Evolutionary conservation across 2,888 invertebrate genomes (phyloP), one percentile per base, ranked within the genome.

Genomic region (Falcaria lacertinaria): DNA sequence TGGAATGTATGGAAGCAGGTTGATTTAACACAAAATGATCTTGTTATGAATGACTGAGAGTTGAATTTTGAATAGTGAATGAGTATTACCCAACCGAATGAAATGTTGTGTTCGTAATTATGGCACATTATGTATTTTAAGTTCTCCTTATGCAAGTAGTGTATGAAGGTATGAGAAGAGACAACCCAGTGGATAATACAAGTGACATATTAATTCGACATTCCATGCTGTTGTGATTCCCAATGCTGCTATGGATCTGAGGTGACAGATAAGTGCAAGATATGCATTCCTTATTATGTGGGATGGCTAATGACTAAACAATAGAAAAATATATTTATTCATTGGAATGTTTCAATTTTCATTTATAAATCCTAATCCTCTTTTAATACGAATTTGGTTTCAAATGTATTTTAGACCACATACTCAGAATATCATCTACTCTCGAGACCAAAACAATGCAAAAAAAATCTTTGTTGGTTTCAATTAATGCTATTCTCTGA

Each of bases 191-290:
- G 11, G 3, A 3, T 11, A 11, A 28, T 3, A 22, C 37, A 4
- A 37, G 22, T 37, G 22, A 55, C 48, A 57, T 57, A 52, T 52
- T 69, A 80, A 82, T 82, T 74, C 80, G 67, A 69, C 83, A 84
- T 83, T 80, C 80, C 84, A 84, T 85, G 84, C 84, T 78, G 52
- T 47, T 54, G 66, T 73, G 74, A 65, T 65, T 63, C 57, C 50
- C 62, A 62, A 57, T 66, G 65, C 63, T 75, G 72, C 74, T 76
- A 73, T 69, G 63, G 60, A 60, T 43, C 61, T 69, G 64, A 63
- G 54, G 61, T 74, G 74, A 78, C 73, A 78, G 60, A 64, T 54
- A 78, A 68, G 80, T 81, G 81, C 81, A 72, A 69, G 65, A 58
- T 66, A 65, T 66, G 54, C 81, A 80, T 79, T 77, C 76, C 59